phyloP scores from a whole-genome alignment of 2,888 invertebrate species.

The Scrobipalpa atriplicella region DNA sequence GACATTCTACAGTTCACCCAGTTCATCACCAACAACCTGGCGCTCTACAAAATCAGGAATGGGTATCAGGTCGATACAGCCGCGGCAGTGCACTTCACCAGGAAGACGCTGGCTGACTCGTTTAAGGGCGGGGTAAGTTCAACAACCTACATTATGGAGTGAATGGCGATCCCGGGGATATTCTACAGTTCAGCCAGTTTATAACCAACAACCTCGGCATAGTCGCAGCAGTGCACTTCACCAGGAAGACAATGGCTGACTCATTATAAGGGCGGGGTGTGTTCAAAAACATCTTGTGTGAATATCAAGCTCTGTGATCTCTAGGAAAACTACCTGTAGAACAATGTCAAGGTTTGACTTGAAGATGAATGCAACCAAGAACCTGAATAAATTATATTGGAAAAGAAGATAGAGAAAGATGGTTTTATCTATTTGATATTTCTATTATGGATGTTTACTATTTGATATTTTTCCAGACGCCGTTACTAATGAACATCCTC shows the following conservation, averaged over 20 bases:
- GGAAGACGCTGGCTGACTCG: slow-evolving; percentile 93
- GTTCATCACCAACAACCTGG: slow-evolving; percentile 96
- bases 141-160: no score
- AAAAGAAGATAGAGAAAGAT: no score
- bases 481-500: slow-evolving; percentile 88
- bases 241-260: slow-evolving; percentile 93
- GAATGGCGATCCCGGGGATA: slow-evolving; percentile 95
- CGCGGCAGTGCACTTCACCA: slow-evolving; percentile 94
- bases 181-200: slow-evolving; percentile 96
- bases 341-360: no score
- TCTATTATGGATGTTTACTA: background rate
- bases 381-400: no score
- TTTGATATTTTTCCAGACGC: slow-evolving; percentile 67
- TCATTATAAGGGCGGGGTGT: slow-evolving; percentile 85
- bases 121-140: slow-evolving; percentile 84
- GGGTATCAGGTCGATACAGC: slow-evolving; percentile 94
- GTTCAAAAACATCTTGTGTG: background rate
- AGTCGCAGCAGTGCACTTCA: slow-evolving; percentile 93
- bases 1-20: slow-evolving; percentile 97
- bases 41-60: slow-evolving; percentile 97
- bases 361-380: no score
- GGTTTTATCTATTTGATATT: background rate
- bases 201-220: slow-evolving; percentile 96
- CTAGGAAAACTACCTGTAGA: no score
- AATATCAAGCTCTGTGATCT: no score